These are phyloP conservation scores for Rostratula benghalensis DNA, from an alignment of 2,113 vertebrate species.

Conservation along the genomic window DNA sequence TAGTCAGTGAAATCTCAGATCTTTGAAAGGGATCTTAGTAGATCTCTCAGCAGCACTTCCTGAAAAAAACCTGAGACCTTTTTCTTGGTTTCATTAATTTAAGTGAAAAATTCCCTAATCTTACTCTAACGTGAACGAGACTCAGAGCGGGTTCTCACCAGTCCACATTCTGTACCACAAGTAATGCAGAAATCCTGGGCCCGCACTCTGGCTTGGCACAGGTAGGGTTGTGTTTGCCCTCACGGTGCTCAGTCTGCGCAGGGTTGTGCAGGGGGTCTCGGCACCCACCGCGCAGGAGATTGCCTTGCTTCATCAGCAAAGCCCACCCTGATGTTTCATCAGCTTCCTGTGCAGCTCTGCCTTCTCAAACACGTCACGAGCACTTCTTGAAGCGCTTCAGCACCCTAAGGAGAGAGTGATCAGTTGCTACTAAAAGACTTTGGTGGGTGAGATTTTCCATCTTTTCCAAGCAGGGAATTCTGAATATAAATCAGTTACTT, in stretches of 20 bases:
- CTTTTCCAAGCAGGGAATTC: neutral
- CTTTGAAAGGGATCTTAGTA: too few relatives aligned
- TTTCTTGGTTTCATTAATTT: neutral
- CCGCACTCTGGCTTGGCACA: neutral
- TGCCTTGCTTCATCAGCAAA: neutral
- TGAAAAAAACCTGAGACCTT: neutral
- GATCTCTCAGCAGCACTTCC: too few relatives aligned
- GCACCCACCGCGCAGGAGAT: accelerated
- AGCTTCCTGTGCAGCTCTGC: neutral
- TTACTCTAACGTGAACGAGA: neutral
- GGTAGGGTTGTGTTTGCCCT: neutral
- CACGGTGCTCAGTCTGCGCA: too few relatives aligned
- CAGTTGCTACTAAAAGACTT: neutral
- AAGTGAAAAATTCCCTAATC: neutral
- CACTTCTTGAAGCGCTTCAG: neutral
- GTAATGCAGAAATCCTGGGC: neutral
- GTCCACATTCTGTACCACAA: neutral
- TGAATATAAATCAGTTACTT: neutral
- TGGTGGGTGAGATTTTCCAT: neutral
- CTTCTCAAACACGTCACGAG: neutral
- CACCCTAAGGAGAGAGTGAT: neutral
- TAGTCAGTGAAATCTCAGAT: too few relatives aligned
- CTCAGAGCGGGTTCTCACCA: neutral
- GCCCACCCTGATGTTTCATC: neutral
- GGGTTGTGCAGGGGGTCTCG: neutral